These are phyloP conservation scores for Elachura formosa DNA, from an alignment of 2,113 vertebrate genomes.

Conservation along the genomic window DNA sequence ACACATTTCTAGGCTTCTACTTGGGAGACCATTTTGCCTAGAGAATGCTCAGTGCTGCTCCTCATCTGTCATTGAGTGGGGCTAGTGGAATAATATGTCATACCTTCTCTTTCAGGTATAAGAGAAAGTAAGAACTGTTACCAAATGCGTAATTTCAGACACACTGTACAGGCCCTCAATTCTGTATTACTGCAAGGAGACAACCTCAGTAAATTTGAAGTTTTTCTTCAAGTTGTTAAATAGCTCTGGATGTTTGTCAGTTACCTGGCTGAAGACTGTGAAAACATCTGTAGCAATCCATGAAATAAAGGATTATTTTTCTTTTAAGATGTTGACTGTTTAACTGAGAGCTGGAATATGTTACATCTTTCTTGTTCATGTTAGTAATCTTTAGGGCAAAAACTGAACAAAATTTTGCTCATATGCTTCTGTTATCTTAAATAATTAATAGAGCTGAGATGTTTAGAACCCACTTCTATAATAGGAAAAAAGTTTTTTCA, in stretches of 20 bases:
- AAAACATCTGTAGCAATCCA: background rate
- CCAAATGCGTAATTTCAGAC: background rate
- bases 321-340: background rate
- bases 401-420: background rate
- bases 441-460: background rate
- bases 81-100: background rate
- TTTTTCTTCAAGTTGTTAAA: background rate
- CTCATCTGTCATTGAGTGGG: background rate
- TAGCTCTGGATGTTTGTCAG: background rate
- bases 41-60: background rate
- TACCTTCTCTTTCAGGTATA: conserved; percentile 65
- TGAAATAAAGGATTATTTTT: background rate
- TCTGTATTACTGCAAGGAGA: background rate
- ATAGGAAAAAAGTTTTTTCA: background rate
- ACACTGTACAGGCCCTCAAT: background rate
- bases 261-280: background rate
- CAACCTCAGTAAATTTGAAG: background rate
- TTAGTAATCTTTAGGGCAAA: background rate
- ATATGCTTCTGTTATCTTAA: background rate
- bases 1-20: background rate
- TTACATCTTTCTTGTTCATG: background rate
- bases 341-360: background rate
- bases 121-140: conserved; percentile 62
- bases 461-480: background rate
- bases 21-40: background rate